Evolutionary conservation across 2,113 vertebrate genomes (phyloP), one percentile per base, ranked within the genome.

Genomic region (Oncorhynchus gorbuscha): DNA sequence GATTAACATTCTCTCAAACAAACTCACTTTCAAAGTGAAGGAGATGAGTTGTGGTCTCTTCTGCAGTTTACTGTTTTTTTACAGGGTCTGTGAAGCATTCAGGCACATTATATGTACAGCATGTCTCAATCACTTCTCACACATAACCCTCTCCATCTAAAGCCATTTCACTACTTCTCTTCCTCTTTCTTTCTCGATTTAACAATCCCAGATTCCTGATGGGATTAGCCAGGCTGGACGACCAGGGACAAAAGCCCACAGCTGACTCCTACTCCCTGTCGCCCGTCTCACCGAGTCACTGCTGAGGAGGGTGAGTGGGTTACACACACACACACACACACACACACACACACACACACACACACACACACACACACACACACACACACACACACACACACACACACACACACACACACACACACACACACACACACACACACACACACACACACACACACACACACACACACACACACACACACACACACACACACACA

Each of bases 141-240:
- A 20, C 6, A 61, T 32, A 20, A 71, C 69, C 32, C 30, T 9
- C 16, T 28, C 67, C 24, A 4, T 30, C 64, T 24, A 32, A 35
- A 35, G 16, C 14, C 18, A n/a, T 35, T 35, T 35, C 30, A 32
- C 66, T 20, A 20, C 2, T 12, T 45, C 16, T 74, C 32, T 74
- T 32, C 62, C 26, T 64, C 59, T 64, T 26, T 74, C 62, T 74
- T 11, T 16, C 62, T 74, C 39, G 16, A 39, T 74, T 61, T 65
- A 77, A 83, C 72, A 84, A 76, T 35, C 73, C 71, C 75, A 79
- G 76, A 84, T 83, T 82, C 84, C 89, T 74, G 69, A 81, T 77
- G 24, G 85, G 90, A 89, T 91, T 91, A 88, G 76, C 59, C 77
- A 81, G 58, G 82, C 71, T 3, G 61, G 85, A 88, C 73, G 75